Percentiles rank a stretch among this genome's conserved stretches.
These are phyloP conservation scores for Scrobipalpa atriplicella DNA, from an alignment of 2,888 invertebrate genomes.

Conservation along the genomic window DNA sequence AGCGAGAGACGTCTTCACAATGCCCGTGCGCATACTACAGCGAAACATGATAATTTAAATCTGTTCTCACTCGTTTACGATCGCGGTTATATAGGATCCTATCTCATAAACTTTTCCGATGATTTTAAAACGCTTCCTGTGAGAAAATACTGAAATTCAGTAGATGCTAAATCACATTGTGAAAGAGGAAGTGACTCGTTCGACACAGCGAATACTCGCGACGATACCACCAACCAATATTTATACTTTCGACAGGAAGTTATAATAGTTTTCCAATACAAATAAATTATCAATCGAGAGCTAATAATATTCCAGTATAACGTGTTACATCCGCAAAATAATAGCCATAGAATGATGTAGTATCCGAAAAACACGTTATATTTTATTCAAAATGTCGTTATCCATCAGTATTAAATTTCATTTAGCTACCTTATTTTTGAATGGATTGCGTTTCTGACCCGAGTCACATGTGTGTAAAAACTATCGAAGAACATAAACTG, in stretches of 20 bases:
- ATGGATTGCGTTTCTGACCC: neutral
- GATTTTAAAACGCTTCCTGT: constrained; percentile 30
- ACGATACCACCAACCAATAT: constrained; percentile 8
- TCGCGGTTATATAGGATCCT: constrained; percentile 33
- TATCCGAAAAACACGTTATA: neutral
- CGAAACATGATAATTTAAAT: constrained; percentile 59
- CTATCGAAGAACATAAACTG: constrained; percentile 49
- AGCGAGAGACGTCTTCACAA: constrained; percentile 61
- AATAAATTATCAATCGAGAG: constrained; percentile 16
- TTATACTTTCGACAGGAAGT: constrained; percentile 19
- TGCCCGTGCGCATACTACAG: constrained; percentile 46
- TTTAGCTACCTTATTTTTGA: constrained; percentile 13
- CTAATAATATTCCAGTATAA: constrained; percentile 6
- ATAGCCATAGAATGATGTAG: constrained; percentile 1
- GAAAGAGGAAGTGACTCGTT: constrained; percentile 25
- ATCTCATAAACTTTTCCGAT: constrained; percentile 32
- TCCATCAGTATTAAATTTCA: constrained; percentile 20
- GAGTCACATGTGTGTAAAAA: constrained; percentile 25
- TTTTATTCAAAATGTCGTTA: neutral
- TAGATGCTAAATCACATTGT: constrained; percentile 4
- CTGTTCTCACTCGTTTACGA: constrained; percentile 47
- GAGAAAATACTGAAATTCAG: constrained; percentile 11
- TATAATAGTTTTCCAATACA: constrained; percentile 23
- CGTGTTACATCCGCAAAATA: constrained; percentile 18
- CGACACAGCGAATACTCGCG: constrained; percentile 4